Conservation (phyloP, 1,140 invertebrate genomes). For the Zaprionus ghesquierei region DNA sequence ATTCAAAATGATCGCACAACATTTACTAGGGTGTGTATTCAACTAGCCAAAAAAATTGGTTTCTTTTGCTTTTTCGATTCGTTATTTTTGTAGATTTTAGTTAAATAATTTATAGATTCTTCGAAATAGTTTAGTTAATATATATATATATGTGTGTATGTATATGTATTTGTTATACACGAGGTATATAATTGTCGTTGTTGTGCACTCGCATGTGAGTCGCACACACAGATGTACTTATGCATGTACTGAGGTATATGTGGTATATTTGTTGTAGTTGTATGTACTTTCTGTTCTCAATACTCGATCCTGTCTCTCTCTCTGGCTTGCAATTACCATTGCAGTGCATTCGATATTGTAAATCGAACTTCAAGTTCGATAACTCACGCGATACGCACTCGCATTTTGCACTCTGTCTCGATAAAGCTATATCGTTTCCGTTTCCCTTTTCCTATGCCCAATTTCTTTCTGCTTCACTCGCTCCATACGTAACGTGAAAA, state of each 20-base stretch:
- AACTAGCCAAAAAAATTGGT: constrained; percentile 60
- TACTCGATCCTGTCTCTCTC: constrained; percentile 45
- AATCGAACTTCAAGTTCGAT: no score
- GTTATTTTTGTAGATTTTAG: constrained; percentile 64
- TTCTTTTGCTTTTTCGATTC: not conserved
- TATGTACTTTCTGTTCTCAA: constrained; percentile 76
- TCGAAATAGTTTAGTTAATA: constrained; percentile 5
- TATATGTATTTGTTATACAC: constrained; percentile 67
- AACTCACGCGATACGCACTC: not conserved
- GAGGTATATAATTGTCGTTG: constrained; percentile 66
- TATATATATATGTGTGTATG: constrained; percentile 44
- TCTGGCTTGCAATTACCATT: not conserved
- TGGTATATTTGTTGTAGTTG: constrained; percentile 77
- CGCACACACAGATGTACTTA: constrained; percentile 61
- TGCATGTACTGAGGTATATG: constrained; percentile 80
- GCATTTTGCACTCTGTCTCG: constrained; percentile 57
- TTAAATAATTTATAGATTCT: constrained; percentile 43
- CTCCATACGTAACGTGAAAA: constrained; percentile 67
- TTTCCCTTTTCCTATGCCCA: not conserved
- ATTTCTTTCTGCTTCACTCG: not conserved
- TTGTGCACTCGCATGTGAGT: not conserved
- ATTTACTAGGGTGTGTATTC: constrained; percentile 68
- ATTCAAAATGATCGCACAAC: constrained; percentile 53
- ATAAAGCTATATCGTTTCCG: constrained; percentile 59
- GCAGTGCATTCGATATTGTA: not conserved